Base-by-base conservation (phyloP, 2,888 invertebrate species). In the Hofmannophila pseudospretella region DNA sequence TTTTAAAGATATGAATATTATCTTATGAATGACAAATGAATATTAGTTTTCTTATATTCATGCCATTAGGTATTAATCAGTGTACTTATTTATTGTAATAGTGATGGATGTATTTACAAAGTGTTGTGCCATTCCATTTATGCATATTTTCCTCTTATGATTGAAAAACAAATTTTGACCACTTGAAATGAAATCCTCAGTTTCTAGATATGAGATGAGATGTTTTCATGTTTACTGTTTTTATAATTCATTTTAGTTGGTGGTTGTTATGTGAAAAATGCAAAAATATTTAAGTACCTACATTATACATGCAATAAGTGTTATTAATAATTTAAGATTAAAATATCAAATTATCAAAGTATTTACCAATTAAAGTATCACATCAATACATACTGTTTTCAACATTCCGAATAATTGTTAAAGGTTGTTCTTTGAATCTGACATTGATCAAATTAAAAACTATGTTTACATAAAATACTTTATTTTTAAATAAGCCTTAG, bases 91-190 rank as follows among this genome's bases (percentile, higher is more conserved):
- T 28, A 28, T 5, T 12, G 7, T 30, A 16, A 16, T 16, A 16
- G 3, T 5, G 5, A 16, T 3, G 3, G 5, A 16, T 16, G 16
- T 16, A 16, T 16, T 16, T 16, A 16, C 16, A 3, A 16, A 16
- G 16, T 8, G n/a, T 14, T 30, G 29, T 30, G 29, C 29, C 29
- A 30, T 30, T 30, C 29, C 29, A 30, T 11, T 16, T 30, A 14
- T 16, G 7, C 11, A 32, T 30, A 31, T 19, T 11, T 29, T 29
- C 7, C 14, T 29, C 14, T 16, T 16, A 16, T 3, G 16, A 16
- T 16, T 16, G 16, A 5, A 16, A 16, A 16, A n/a, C n/a, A 4
- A 16, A 4, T 16, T 4, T 16, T 16, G 16, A 16, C 16, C 14
- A 14, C 7, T 16, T 13, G n/a, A 11, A n/a, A n/a, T n/a, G n/a